These are phyloP conservation scores for Cygnus olor DNA, from an alignment of 2,797 vertebrate species.

Conservation along the genomic window DNA sequence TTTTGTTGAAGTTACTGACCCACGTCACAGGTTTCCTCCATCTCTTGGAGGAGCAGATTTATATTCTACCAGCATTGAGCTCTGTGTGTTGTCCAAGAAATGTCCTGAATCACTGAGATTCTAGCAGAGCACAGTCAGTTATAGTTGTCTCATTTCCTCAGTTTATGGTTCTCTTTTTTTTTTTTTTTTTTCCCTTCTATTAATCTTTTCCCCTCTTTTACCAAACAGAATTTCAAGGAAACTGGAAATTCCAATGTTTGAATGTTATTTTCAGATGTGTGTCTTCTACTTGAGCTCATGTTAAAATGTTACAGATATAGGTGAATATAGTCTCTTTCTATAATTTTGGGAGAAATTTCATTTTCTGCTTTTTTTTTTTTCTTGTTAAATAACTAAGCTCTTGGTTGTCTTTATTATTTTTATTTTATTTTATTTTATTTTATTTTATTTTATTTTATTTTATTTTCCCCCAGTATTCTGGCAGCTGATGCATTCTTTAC, in stretches of 20 bases:
- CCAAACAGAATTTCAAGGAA: background rate
- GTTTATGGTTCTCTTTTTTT: accelerated
- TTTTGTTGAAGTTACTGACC: background rate
- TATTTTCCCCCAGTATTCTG: background rate
- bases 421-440: no score
- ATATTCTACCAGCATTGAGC: background rate
- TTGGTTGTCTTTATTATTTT: no score
- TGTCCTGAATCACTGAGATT: background rate
- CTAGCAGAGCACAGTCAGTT: background rate
- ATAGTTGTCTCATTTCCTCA: background rate
- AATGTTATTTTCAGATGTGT: background rate
- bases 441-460: background rate
- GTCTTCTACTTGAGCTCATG: background rate
- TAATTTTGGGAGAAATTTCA: background rate
- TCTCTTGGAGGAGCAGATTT: background rate
- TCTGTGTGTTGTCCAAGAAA: background rate
- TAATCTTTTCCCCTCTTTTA: background rate
- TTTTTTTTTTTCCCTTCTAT: background rate
- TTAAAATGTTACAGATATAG: background rate
- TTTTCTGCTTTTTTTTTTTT: background rate
- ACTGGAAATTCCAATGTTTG: background rate
- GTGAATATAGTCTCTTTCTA: background rate
- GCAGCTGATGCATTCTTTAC: background rate
- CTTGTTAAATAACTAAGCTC: background rate
- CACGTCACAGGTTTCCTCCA: background rate